phyloP scores from a whole-genome alignment of 92 coral and sea anemone species.

The Epizoanthus ramosus region DNA sequence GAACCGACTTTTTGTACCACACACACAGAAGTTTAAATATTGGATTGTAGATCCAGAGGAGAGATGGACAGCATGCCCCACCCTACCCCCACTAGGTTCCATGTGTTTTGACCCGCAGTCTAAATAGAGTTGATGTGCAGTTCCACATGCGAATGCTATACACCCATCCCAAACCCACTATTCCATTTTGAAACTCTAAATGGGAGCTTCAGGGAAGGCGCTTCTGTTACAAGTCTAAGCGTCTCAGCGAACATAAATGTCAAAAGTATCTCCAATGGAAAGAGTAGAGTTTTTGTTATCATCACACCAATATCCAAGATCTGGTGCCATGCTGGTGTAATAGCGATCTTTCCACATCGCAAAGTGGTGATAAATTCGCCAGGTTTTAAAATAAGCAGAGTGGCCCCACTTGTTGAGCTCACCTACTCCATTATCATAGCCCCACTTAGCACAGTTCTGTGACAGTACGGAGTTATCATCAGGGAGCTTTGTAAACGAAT shows the following conservation, averaged over 20 bases:
- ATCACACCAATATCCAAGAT: constrained; percentile 8
- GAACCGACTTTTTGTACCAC: too few species aligned
- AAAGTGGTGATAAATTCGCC: constrained; percentile 50
- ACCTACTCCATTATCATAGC: constrained; percentile 39
- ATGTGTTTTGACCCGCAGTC: too few species aligned
- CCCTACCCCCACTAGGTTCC: too few species aligned
- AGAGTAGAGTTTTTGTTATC: background rate
- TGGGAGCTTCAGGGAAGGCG: too few species aligned
- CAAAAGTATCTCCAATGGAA: constrained; percentile 28
- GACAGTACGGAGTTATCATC: constrained; percentile 32
- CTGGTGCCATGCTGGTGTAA: background rate
- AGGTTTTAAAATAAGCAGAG: constrained; percentile 27
- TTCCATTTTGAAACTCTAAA: too few species aligned
- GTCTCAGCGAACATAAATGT: constrained; percentile 9
- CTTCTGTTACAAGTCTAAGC: too few species aligned
- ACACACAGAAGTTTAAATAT: too few species aligned
- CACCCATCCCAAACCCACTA: too few species aligned
- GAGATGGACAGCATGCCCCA: too few species aligned
- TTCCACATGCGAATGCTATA: too few species aligned
- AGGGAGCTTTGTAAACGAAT: constrained; percentile 69
- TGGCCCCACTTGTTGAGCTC: constrained; percentile 75
- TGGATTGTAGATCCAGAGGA: too few species aligned
- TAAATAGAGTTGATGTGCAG: too few species aligned
- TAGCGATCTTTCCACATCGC: constrained; percentile 8
- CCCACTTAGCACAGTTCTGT: constrained; percentile 77